Conservation (phyloP, 2,888 invertebrate genomes). For the Dryocosmus kuriphilus region DNA sequence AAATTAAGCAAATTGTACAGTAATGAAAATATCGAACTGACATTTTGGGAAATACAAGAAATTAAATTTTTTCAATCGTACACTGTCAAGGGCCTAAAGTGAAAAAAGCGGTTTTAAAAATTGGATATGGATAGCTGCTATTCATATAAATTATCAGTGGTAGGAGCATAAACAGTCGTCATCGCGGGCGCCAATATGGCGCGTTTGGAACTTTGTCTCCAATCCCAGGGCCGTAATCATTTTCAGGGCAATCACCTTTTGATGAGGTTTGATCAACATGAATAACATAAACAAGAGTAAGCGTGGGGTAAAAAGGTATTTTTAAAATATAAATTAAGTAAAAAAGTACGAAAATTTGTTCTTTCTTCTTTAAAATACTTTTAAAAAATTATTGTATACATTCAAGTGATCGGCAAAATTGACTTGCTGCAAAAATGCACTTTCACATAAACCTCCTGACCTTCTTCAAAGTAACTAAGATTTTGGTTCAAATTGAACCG, state of each 20-base stretch:
- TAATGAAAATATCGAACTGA: no score
- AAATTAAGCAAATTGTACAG: no score
- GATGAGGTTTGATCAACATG: not conserved
- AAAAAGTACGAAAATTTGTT: no score
- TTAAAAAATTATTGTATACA: no score
- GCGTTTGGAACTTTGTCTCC: slow-evolving; percentile 3
- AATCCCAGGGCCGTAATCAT: not conserved
- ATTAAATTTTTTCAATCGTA: no score
- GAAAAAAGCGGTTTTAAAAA: not conserved
- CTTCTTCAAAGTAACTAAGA: no score
- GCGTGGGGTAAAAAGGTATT: not conserved
- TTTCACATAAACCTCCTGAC: no score
- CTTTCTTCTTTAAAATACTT: no score
- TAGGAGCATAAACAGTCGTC: slow-evolving; percentile 2
- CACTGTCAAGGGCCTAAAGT: not conserved
- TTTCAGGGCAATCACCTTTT: not conserved
- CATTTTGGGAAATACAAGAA: no score
- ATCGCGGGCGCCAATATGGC: not conserved
- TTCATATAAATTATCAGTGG: not conserved
- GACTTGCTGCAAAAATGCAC: no score
- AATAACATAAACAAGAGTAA: not conserved
- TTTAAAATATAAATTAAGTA: not conserved
- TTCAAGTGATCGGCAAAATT: no score
- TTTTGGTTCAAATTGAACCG: no score
- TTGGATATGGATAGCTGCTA: not conserved